Conservation (phyloP, 2,888 invertebrate genomes). For the Trachelus troglodyta region DNA sequence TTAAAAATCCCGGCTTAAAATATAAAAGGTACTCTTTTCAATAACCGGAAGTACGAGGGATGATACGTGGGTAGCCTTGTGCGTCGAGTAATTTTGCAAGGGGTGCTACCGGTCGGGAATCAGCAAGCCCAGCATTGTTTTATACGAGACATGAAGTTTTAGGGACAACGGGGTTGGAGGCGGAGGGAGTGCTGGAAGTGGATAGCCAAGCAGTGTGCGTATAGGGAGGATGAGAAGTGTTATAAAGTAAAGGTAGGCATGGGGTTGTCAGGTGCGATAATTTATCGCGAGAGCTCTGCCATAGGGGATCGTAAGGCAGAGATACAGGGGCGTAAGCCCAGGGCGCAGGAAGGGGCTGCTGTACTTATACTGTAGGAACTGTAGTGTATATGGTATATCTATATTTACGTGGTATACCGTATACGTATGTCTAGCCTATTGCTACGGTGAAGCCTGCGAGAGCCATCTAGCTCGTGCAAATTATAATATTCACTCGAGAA, state of each 20-base stretch:
- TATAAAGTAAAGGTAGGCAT: constrained; percentile 28
- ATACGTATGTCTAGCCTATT: neutral
- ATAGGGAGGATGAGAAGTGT: constrained; percentile 12
- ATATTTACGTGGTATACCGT: neutral
- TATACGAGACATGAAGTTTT: constrained; percentile 21
- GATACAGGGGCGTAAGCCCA: constrained; percentile 13
- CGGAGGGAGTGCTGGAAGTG: neutral
- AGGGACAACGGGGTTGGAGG: neutral
- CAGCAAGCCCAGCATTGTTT: constrained; percentile 22
- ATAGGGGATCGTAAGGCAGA: constrained; percentile 7
- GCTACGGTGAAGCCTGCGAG: constrained; percentile 5
- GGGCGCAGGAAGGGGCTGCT: neutral
- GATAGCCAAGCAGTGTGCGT: constrained; percentile 1
- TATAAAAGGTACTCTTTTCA: constrained; percentile 6
- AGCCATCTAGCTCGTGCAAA: constrained; percentile 29
- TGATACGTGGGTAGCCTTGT: neutral
- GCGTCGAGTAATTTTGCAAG: constrained; percentile 9
- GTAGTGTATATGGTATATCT: neutral
- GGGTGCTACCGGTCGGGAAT: neutral
- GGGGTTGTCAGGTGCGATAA: constrained; percentile 34
- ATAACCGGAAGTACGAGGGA: neutral
- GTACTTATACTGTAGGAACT: neutral
- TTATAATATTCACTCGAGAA: constrained; percentile 34
- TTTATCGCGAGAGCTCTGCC: constrained; percentile 24
- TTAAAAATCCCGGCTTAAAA: neutral